A percentile compares a stretch with the other conserved stretches of the same genome.
These are phyloP conservation scores for Patella ulyssiponensis DNA, from an alignment of 2,888 invertebrate genomes.

Conservation along the genomic window DNA sequence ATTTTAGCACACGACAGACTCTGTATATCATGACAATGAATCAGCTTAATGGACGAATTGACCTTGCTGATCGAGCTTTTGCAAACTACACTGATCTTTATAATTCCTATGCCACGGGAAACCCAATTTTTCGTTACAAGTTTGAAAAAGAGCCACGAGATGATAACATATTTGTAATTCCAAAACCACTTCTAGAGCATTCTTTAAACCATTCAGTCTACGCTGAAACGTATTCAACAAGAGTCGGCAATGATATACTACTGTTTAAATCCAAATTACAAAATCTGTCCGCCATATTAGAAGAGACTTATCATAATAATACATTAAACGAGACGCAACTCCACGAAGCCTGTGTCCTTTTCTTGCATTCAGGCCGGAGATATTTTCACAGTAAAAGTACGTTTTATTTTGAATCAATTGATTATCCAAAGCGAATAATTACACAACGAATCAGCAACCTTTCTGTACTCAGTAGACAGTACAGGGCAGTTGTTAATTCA, in stretches of 20 bases:
- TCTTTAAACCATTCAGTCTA: conserved; percentile 46
- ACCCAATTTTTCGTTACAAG: conserved; percentile 50
- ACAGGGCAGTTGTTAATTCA: conserved; percentile 22
- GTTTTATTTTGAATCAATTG: conserved; percentile 52
- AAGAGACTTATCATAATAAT: conserved; percentile 31
- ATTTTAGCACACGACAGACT: conserved; percentile 24
- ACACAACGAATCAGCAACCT: conserved; percentile 37
- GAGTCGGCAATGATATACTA: conserved; percentile 39
- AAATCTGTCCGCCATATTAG: conserved; percentile 34
- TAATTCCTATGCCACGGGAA: conserved; percentile 49
- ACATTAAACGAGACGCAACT: conserved; percentile 40
- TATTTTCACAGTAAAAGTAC: conserved; percentile 50
- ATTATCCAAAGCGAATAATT: conserved; percentile 46
- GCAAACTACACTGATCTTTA: conserved; percentile 50
- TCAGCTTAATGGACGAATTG: conserved; percentile 42
- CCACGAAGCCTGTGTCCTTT: conserved; percentile 33
- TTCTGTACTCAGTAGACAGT: conserved; percentile 35
- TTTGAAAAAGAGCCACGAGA: conserved; percentile 40
- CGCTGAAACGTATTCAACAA: conserved; percentile 40
- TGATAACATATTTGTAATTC: conserved; percentile 49
- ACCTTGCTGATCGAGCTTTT: conserved; percentile 45
- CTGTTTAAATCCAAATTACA: conserved; percentile 30
- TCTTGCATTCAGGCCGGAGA: conserved; percentile 41
- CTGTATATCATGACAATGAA: conserved; percentile 43
- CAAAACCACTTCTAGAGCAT: conserved; percentile 48